A percentile compares a stretch with the other conserved stretches of the same genome.
Evolutionary conservation across 2,888 invertebrate genomes (phyloP).

Genomic region (Erebia aethiops): DNA sequence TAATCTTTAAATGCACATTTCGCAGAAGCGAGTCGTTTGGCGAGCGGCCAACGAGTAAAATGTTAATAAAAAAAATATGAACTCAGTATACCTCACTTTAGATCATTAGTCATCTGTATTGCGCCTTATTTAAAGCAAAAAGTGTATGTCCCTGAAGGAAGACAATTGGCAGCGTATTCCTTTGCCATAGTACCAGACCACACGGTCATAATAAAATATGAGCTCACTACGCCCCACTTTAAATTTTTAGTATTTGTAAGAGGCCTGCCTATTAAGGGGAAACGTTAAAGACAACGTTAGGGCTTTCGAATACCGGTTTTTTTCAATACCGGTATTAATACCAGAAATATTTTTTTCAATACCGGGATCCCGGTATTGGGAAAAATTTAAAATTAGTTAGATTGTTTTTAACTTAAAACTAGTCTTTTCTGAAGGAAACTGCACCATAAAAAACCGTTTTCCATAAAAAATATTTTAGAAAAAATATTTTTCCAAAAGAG

Average conservation of each 20-base stretch:
- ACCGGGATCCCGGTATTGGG: too few species aligned
- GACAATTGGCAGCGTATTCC: background rate
- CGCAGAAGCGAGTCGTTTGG: constrained; percentile 35
- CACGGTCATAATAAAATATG: background rate
- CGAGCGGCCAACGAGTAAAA: constrained; percentile 30
- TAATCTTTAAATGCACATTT: constrained; percentile 24
- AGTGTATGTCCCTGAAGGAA: background rate
- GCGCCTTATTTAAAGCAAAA: constrained; percentile 9
- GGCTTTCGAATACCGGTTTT: too few species aligned
- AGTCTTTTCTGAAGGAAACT: too few species aligned
- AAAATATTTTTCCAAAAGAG: too few species aligned
- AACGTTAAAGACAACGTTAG: too few species aligned
- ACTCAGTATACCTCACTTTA: constrained; percentile 32
- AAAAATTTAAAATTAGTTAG: too few species aligned
- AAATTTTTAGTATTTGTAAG: background rate
- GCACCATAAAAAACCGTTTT: too few species aligned
- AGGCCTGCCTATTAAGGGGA: background rate
- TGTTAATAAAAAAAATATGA: constrained; percentile 39
- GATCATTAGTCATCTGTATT: constrained; percentile 37
- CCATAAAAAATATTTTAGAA: too few species aligned
- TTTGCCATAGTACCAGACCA: background rate
- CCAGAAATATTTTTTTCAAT: too few species aligned
- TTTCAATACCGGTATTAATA: too few species aligned
- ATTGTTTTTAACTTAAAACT: too few species aligned
- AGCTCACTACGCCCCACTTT: background rate